Evolutionary conservation across 2,888 invertebrate species (phyloP), one percentile per base, ranked within the genome.

Genomic region (Eilema sororculum): DNA sequence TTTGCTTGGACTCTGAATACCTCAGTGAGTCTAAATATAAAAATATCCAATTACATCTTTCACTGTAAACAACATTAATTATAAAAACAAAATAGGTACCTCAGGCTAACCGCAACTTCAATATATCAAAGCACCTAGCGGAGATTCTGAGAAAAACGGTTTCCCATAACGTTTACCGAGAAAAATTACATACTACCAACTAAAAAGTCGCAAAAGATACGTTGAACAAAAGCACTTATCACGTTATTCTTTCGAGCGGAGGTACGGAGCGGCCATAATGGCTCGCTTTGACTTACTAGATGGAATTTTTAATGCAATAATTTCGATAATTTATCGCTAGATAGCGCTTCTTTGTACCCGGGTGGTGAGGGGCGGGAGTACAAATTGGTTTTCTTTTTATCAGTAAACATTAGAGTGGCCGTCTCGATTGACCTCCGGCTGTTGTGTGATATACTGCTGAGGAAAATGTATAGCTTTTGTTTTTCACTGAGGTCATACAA

Each of bases 221-320:
- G 65, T 70, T 75, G 74, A 80, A 78, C 80, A 80, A 78, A 77
- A 81, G 81, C 78, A 78, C 84, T 87, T 91, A 84, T 78, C 85
- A 65, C 91, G 77, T 90, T 90, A 82, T 78, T 69, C 74, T 72
- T 71, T 33, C 73, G 65, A 73, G 67, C 63, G 28, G 46, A 71
- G 74, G 71, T 68, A 75, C 83, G 84, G 78, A 83, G 87, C 89
- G 84, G 87, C 89, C 88, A 88, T 96, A 95, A 95, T 93, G 93
- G 93, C 93, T 93, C 95, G 95, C 96, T 96, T 96, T 96, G 96
- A 96, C 96, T 96, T 95, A 96, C 96, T 95, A 96, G 96, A 96
- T 96, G 96, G 96, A 96, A 96, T 96, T 96, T 96, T 96, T 96
- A 96, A 96, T 96, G 96, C 96, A 96, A 96, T 96, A 96, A 96